phyloP scores from a whole-genome alignment of 2,797 vertebrate species.

The Peromyscus eremicus region DNA sequence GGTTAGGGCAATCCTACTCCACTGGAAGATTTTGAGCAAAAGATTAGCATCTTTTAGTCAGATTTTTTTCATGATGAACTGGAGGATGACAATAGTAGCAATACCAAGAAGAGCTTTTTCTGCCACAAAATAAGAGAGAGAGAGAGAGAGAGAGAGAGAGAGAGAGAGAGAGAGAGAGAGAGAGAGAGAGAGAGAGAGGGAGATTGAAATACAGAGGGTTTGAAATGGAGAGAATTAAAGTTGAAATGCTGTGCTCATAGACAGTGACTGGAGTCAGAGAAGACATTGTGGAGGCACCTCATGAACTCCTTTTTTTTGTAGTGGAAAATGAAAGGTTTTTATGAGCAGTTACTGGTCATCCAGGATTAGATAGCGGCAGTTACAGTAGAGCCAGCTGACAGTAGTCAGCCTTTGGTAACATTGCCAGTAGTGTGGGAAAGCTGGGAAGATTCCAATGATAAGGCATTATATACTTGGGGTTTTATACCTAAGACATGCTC shows the following conservation, averaged over 20 bases:
- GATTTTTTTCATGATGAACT: background rate
- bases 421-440: background rate
- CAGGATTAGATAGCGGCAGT: constrained; percentile 30
- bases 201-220: background rate
- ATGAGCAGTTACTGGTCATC: constrained; percentile 32
- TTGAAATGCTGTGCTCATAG: constrained; percentile 1
- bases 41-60: background rate
- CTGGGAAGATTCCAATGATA: constrained; percentile 34
- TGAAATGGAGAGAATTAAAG: constrained; percentile 32
- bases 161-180: background rate
- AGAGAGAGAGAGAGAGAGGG: constrained; percentile 24
- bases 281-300: constrained; percentile 1
- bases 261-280: background rate
- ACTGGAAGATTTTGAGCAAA: constrained; percentile 30
- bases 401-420: constrained; percentile 27
- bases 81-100: background rate
- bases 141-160: background rate
- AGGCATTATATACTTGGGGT: background rate
- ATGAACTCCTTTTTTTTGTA: constrained; percentile 10
- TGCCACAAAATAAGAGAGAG: constrained; percentile 9
- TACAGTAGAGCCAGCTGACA: background rate
- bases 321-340: constrained; percentile 52
- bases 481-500: constrained; percentile 12
- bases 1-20: background rate
- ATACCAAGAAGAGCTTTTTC: constrained; percentile 1